Conservation (phyloP, 2,113 vertebrate genomes). For the Microtus pennsylvanicus region DNA sequence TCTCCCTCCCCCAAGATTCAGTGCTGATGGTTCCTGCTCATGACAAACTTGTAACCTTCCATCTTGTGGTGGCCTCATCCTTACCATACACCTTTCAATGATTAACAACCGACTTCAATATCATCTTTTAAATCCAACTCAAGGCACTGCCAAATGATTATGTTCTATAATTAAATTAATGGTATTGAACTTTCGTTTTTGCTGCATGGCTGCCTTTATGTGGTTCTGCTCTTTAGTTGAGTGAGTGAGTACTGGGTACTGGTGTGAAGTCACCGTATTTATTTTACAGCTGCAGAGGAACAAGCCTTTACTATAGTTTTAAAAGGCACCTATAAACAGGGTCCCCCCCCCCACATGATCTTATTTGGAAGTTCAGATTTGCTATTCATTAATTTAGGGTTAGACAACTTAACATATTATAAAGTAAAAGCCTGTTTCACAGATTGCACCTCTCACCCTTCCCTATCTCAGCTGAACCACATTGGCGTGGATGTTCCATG, state of each 20-base stretch:
- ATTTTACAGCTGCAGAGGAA: constrained; percentile 13
- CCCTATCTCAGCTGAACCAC: constrained; percentile 11
- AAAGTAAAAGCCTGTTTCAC: constrained; percentile 63
- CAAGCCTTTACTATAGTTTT: neutral
- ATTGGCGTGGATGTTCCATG: neutral
- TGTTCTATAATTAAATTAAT: constrained; percentile 78
- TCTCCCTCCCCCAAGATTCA: neutral
- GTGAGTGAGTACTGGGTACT: neutral
- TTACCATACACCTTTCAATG: constrained; percentile 52
- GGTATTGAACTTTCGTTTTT: constrained; percentile 73
- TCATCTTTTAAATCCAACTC: constrained; percentile 71
- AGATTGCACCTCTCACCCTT: constrained; percentile 12
- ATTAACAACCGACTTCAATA: constrained; percentile 73
- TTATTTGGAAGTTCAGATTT: constrained; percentile 49
- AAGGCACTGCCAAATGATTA: constrained; percentile 63
- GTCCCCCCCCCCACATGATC: neutral
- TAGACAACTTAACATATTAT: constrained; percentile 70
- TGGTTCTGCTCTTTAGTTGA: neutral
- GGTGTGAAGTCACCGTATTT: constrained; percentile 45
- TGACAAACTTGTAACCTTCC: neutral
- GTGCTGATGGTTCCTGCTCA: neutral
- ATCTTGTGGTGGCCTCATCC: constrained; percentile 60
- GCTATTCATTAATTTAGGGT: constrained; percentile 70
- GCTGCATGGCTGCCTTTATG: constrained; percentile 30
- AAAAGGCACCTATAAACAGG: constrained; percentile 21